These are phyloP conservation scores for Scartelaos histophorus DNA, from an alignment of 2,113 vertebrate genomes.

Conservation along the genomic window DNA sequence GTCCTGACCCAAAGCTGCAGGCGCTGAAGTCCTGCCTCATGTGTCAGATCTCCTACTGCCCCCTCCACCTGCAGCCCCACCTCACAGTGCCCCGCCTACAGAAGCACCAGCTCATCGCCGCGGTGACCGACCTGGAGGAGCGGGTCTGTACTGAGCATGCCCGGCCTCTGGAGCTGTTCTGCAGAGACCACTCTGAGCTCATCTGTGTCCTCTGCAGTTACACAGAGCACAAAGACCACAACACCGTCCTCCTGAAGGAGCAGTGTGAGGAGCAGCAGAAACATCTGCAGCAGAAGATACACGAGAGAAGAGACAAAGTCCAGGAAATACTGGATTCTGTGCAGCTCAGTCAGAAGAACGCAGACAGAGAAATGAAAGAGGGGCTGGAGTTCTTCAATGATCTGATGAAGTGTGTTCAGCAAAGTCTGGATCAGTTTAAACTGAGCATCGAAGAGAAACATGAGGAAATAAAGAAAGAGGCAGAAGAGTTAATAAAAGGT, in stretches of 20 bases:
- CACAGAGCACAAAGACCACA: background rate
- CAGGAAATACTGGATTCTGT: constrained; percentile 1
- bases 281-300: background rate
- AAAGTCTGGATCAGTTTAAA: constrained; percentile 7
- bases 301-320: background rate
- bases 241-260: background rate
- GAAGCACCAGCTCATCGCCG: background rate
- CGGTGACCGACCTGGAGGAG: background rate
- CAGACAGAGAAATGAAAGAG: background rate
- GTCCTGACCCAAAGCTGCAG: background rate
- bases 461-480: background rate
- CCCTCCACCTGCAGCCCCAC: background rate
- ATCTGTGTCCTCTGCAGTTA: background rate
- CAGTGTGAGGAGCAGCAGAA: background rate
- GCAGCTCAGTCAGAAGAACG: constrained; percentile 4
- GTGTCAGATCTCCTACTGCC: constrained; percentile 1
- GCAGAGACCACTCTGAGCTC: background rate
- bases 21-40: constrained; percentile 5
- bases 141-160: background rate
- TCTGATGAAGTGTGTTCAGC: background rate
- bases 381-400: background rate
- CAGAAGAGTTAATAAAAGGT: background rate
- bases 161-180: background rate
- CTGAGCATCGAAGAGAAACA: background rate
- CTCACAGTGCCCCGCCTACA: background rate